Conservation (phyloP, 2,113 vertebrate genomes). For the Nestor notabilis region DNA sequence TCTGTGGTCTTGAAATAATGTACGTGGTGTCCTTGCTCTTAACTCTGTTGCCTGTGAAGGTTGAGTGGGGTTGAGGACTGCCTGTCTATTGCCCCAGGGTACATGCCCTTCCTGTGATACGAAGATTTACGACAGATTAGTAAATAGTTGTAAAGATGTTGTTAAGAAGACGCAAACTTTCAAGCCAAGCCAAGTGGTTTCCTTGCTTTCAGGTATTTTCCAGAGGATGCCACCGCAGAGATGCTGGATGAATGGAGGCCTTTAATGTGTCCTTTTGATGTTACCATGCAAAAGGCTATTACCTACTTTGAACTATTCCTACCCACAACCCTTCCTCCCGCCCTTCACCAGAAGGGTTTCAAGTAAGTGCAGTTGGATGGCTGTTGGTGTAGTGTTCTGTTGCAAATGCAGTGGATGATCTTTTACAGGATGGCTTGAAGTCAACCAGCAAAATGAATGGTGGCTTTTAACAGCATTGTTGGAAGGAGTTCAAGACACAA, state of each 20-base stretch:
- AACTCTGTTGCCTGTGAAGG: not conserved
- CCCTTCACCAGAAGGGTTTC: slow-evolving; percentile 93
- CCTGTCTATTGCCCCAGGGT: not conserved
- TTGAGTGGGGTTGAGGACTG: not conserved
- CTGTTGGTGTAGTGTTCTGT: not conserved
- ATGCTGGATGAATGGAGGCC: slow-evolving; percentile 97
- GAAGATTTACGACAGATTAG: not conserved
- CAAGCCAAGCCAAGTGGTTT: not conserved
- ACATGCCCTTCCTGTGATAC: not conserved
- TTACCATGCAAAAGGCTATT: slow-evolving; percentile 98
- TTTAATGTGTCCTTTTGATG: slow-evolving; percentile 96
- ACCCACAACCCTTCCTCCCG: slow-evolving; percentile 93
- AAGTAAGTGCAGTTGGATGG: slow-evolving; percentile 77
- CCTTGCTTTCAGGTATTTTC: slow-evolving; percentile 86
- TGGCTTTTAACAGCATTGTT: not conserved
- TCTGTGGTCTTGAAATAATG: not conserved
- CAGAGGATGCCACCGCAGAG: slow-evolving; percentile 88
- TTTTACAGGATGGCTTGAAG: not conserved
- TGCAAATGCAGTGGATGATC: not conserved
- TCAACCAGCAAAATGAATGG: not conserved
- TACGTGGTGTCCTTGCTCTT: not conserved
- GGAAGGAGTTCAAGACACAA: not conserved
- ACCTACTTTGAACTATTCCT: slow-evolving; percentile 97
- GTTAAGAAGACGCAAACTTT: not conserved
- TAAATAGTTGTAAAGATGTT: not conserved